phyloP scores from a whole-genome alignment of 2,888 invertebrate species.

The Zonitis immaculata region DNA sequence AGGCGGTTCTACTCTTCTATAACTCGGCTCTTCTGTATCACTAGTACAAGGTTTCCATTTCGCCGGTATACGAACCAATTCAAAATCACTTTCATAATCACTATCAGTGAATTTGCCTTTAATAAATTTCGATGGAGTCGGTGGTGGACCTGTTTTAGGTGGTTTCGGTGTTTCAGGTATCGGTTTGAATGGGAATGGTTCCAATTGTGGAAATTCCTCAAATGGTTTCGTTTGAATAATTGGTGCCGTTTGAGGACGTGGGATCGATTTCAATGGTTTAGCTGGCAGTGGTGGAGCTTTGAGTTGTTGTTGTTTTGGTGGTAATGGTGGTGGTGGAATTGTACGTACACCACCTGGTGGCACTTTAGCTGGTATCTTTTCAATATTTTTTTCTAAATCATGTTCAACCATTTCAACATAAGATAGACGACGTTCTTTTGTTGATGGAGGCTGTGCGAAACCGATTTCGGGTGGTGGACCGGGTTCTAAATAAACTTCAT shows the following conservation, averaged over 20 bases:
- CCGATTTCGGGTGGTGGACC: slow-evolving; percentile 66
- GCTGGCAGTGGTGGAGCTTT: slow-evolving; percentile 47
- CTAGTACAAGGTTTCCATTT: slow-evolving; percentile 62
- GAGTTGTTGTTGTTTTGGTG: slow-evolving; percentile 47
- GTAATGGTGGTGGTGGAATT: slow-evolving; percentile 51
- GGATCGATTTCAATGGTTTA: slow-evolving; percentile 33
- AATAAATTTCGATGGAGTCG: slow-evolving; percentile 56
- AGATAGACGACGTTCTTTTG: slow-evolving; percentile 51
- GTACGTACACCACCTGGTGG: slow-evolving; percentile 55
- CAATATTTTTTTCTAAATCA: slow-evolving; percentile 52
- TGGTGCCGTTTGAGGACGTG: slow-evolving; percentile 33
- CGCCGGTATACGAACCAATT: slow-evolving; percentile 45
- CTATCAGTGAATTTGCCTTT: slow-evolving; percentile 58
- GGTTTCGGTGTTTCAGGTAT: slow-evolving; percentile 47
- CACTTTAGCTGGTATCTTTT: slow-evolving; percentile 52
- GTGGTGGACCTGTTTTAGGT: slow-evolving; percentile 50
- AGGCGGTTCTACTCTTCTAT: slow-evolving; percentile 55
- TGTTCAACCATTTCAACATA: slow-evolving; percentile 57
- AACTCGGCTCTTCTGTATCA: slow-evolving; percentile 59
- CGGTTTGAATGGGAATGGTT: slow-evolving; percentile 52
- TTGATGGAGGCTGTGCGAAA: slow-evolving; percentile 54
- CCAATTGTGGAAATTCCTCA: slow-evolving; percentile 49
- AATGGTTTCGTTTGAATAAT: slow-evolving; percentile 39
- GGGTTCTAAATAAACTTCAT: slow-evolving; percentile 57
- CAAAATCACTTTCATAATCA: slow-evolving; percentile 65